Percentiles rank a stretch among this genome's conserved stretches.
Conservation (phyloP, 2,888 invertebrate species). For the Gari tellinella region DNA sequence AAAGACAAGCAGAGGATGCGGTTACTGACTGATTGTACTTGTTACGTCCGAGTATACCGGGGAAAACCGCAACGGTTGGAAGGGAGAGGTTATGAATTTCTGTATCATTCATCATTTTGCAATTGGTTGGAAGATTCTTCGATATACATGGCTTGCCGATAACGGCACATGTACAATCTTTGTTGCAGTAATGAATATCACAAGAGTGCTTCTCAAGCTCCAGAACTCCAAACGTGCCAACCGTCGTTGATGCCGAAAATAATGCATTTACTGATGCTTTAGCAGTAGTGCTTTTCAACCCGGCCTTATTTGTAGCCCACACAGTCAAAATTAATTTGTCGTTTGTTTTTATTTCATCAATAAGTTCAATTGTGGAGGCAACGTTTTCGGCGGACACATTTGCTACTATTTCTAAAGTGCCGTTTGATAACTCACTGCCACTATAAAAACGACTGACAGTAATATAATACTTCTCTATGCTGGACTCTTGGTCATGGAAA, state of each 20-base stretch:
- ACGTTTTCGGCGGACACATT: not conserved
- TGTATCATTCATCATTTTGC: too few species aligned
- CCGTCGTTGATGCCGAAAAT: not conserved
- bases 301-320: conserved; percentile 60
- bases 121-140: too few species aligned
- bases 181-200: conserved; percentile 53
- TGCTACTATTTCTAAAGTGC: conserved; percentile 4
- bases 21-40: not conserved
- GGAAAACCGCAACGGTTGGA: too few species aligned
- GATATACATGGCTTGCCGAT: conserved; percentile 55
- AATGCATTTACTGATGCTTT: conserved; percentile 16
- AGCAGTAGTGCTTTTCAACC: conserved; percentile 37
- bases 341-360: conserved; percentile 21
- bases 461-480: conserved; percentile 47
- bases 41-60: too few species aligned
- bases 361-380: not conserved
- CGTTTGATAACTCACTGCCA: conserved; percentile 48
- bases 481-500: conserved; percentile 62
- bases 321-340: conserved; percentile 47
- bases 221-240: not conserved
- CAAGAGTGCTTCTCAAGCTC: conserved; percentile 54
- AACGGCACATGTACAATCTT: conserved; percentile 56
- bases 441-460: conserved; percentile 45
- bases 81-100: not conserved
- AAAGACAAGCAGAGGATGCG: conserved; percentile 31